These are phyloP conservation scores for Notamacropus eugenii DNA, from an alignment of 2,797 vertebrate species.

Conservation along the genomic window DNA sequence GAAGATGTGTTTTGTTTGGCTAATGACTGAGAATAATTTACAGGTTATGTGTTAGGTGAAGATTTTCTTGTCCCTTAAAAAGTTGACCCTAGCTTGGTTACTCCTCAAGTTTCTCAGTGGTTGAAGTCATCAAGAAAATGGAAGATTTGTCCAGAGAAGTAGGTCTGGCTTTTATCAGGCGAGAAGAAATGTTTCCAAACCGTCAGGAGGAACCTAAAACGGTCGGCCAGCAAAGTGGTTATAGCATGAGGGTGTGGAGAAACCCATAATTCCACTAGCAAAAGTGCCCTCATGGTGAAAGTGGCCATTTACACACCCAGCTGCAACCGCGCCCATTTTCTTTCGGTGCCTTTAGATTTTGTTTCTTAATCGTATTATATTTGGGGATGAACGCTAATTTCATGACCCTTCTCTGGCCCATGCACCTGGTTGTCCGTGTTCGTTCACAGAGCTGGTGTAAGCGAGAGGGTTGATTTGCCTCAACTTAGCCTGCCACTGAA, in stretches of 20 bases:
- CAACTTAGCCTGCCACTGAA: not conserved
- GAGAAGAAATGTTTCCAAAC: rapidly evolving
- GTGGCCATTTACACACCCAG: not conserved
- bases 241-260: not conserved
- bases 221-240: not conserved
- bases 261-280: not conserved
- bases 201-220: not conserved
- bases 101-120: rapidly evolving
- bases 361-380: not conserved
- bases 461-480: not conserved
- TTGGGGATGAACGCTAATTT: rapidly evolving
- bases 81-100: rapidly evolving
- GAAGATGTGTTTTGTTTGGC: not conserved
- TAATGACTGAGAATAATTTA: not conserved
- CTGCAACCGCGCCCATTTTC: not conserved
- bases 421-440: not conserved
- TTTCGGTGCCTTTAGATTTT: not conserved
- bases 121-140: not conserved
- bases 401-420: rapidly evolving
- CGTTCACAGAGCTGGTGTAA: not conserved
- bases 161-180: not conserved
- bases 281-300: not conserved
- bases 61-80: not conserved
- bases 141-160: not conserved
- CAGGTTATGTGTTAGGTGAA: not conserved